Evolutionary conservation across 1,140 invertebrate genomes (phyloP).

Genomic region (Papilio dardanus): DNA sequence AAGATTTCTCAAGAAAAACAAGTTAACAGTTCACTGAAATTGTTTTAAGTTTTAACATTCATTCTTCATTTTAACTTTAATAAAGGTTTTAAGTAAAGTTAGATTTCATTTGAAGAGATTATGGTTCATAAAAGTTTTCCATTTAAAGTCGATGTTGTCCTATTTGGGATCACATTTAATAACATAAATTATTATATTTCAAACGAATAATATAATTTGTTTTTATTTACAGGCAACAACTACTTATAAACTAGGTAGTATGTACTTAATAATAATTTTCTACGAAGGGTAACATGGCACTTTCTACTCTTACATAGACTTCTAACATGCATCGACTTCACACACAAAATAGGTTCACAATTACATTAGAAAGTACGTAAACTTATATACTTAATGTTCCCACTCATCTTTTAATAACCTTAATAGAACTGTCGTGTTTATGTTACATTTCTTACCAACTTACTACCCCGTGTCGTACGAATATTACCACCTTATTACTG

Average conservation of each 20-base stretch:
- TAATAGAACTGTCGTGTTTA: conserved; percentile 50
- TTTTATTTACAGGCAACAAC: background rate
- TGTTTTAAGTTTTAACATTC: background rate
- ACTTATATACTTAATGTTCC: conserved; percentile 40
- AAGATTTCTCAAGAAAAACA: background rate
- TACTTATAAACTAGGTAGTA: background rate
- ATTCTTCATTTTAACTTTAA: background rate
- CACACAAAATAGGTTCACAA: conserved; percentile 11
- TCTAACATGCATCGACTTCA: conserved; percentile 12
- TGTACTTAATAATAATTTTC: background rate
- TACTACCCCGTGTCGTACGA: conserved; percentile 44
- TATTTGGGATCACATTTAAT: no score
- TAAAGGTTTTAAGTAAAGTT: background rate
- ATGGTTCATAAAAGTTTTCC: background rate
- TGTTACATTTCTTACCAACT: conserved; percentile 47
- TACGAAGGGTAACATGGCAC: background rate
- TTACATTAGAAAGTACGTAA: conserved; percentile 33
- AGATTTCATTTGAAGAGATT: background rate
- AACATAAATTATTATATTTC: no score
- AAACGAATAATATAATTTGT: no score
- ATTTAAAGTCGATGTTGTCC: background rate
- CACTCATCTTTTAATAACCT: conserved; percentile 48
- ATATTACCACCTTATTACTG: conserved; percentile 31
- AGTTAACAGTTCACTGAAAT: background rate
- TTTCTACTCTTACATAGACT: background rate